Evolutionary conservation across 2,888 invertebrate genomes (phyloP).

Genomic region (Ernsta delagoae): DNA sequence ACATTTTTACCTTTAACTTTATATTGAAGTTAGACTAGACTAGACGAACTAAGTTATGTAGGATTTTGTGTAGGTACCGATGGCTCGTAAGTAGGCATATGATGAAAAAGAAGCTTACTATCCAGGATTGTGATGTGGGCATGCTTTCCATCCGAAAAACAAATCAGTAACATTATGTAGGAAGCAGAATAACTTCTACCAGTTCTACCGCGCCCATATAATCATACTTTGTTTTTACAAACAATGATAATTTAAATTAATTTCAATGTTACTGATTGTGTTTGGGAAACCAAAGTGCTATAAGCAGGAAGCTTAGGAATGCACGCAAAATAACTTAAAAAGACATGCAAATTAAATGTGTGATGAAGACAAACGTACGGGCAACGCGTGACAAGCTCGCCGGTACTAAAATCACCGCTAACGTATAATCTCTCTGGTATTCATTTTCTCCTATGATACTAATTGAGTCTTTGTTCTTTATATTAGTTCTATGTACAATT

Average conservation of each 20-base stretch:
- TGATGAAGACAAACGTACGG: constrained; percentile 76
- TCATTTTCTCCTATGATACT: constrained; percentile 77
- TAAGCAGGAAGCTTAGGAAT: constrained; percentile 40
- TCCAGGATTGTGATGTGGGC: not conserved
- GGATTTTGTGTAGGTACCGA: not conserved
- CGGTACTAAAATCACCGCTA: constrained; percentile 83
- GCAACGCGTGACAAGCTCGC: constrained; percentile 74
- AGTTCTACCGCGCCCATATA: too few relatives aligned
- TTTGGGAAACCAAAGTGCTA: constrained; percentile 29
- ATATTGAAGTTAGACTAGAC: not conserved
- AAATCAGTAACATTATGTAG: constrained; percentile 11
- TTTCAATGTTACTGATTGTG: constrained; percentile 17
- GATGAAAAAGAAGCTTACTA: not conserved
- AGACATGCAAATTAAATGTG: constrained; percentile 59
- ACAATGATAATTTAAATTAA: not conserved
- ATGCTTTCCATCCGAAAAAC: not conserved
- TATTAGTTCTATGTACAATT: constrained; percentile 75
- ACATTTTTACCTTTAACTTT: not conserved
- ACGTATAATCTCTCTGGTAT: constrained; percentile 84
- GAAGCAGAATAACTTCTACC: too few relatives aligned
- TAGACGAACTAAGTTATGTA: not conserved
- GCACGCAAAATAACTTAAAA: constrained; percentile 45
- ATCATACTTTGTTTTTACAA: too few relatives aligned
- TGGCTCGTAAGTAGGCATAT: not conserved
- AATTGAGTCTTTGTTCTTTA: constrained; percentile 84